Base-by-base conservation (phyloP, 2,888 invertebrate genomes). In the Acronicta psi region DNA sequence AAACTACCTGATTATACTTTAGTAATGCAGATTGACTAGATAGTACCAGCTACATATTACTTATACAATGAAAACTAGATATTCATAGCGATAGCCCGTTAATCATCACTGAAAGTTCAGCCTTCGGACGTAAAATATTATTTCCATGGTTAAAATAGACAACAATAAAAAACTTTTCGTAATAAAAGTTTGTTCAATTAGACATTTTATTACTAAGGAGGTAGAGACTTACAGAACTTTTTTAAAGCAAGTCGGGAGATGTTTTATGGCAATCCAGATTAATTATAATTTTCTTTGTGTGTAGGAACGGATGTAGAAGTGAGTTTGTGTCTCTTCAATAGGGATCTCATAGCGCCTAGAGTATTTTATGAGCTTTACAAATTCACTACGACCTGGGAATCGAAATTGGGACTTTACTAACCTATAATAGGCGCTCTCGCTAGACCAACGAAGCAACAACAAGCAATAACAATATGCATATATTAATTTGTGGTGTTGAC, bases 121-220 rank as follows among this genome's bases (percentile, higher is more conserved):
- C 36, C 31, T 34, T 17, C 14, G 43, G 25, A 25, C 25, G 25
- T 29, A 29, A 29, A 29, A 29, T 25, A 25, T 31, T 31, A 31
- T 34, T 34, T 34, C 34, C 34, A 2, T 34, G 70, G 40, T 17
- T 70, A 47, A 56, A 52, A 64, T 41, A 44, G 40, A 46, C 20
- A 18, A 66, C 16, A 37, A 31, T 57, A 71, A 71, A 71, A 29
- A 65, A 71, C 25, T 71, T 71, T 42, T n/a, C 18, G 37, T 44
- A 49, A 71, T 71, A 65, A 66, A 66, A 70, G 23, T 70, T 63
- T 50, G 34, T n/a, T n/a, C 34, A 65, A 41, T 64, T 45, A 17
- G 17, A 31, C 45, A 65, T 40, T 65, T 64, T 69, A 62, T 40
- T 62, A 49, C 64, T 49, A 52, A 47, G 47, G 23, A 43, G 38